Conservation (phyloP, 2,888 invertebrate genomes). For the Trichopria drosophilae region DNA sequence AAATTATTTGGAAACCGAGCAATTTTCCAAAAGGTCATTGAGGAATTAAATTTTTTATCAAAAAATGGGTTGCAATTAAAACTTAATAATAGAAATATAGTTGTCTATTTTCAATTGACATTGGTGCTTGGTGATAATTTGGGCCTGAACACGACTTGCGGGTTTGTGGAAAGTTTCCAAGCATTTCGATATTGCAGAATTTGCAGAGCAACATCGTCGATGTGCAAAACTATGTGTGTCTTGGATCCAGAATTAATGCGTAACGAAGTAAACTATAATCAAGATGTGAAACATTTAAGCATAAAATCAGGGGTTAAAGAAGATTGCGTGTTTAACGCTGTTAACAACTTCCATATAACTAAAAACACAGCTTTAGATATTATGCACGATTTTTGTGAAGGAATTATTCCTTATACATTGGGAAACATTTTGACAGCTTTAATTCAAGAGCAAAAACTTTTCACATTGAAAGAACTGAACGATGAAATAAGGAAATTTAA, state of each 20-base stretch:
- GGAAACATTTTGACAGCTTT: slow-evolving; percentile 11
- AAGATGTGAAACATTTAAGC: no score
- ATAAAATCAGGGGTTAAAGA: slow-evolving; percentile 22
- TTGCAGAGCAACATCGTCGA: slow-evolving; percentile 9
- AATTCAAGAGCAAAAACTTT: slow-evolving; percentile 10
- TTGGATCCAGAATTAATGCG: slow-evolving; percentile 15
- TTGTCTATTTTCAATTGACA: slow-evolving; percentile 20
- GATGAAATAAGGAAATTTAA: slow-evolving; percentile 8
- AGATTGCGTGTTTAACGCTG: slow-evolving; percentile 19
- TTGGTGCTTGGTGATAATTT: slow-evolving; percentile 24
- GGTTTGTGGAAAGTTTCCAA: slow-evolving; percentile 12
- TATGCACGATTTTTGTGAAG: no score
- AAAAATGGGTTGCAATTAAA: slow-evolving; percentile 11
- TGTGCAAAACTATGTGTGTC: no score
- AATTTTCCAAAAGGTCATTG: slow-evolving; percentile 10
- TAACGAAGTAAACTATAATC: not conserved
- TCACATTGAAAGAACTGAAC: slow-evolving; percentile 14
- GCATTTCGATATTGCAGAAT: slow-evolving; percentile 21
- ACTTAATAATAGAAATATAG: not conserved
- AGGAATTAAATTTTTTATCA: slow-evolving; percentile 12
- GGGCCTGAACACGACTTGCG: no score
- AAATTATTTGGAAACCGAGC: slow-evolving; percentile 19
- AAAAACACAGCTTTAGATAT: slow-evolving; percentile 22
- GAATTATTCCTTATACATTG: slow-evolving; percentile 9
- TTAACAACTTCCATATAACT: slow-evolving; percentile 20